Evolutionary conservation across 2,888 invertebrate species (phyloP).

Genomic region (Lasioglossum villosulum): DNA sequence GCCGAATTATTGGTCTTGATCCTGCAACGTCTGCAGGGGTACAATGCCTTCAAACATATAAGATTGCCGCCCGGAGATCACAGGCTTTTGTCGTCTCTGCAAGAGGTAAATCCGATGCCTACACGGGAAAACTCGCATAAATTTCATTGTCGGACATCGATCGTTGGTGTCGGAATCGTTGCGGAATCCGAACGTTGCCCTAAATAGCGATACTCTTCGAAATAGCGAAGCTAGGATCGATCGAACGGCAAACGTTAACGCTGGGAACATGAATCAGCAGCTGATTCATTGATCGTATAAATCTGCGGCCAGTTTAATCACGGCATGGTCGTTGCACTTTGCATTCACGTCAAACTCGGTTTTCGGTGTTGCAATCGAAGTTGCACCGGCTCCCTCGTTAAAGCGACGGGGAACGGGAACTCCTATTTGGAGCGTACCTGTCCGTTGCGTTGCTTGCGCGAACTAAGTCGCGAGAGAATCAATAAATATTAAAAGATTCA

Average conservation of each 20-base stretch:
- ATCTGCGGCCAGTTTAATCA: slow-evolving; percentile 26
- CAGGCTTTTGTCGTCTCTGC: slow-evolving; percentile 76
- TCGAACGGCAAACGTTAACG: slow-evolving; percentile 17
- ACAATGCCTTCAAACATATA: slow-evolving; percentile 87
- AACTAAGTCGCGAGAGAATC: neutral
- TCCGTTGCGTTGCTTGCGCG: neutral
- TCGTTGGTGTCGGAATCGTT: neutral
- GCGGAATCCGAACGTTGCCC: neutral
- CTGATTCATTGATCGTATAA: slow-evolving; percentile 49
- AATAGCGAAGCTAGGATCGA: slow-evolving; percentile 1
- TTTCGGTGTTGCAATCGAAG: slow-evolving; percentile 58
- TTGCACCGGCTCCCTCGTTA: slow-evolving; percentile 39
- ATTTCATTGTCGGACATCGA: neutral
- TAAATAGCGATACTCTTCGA: neutral
- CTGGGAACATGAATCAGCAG: slow-evolving; percentile 38
- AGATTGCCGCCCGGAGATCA: slow-evolving; percentile 83
- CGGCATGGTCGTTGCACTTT: slow-evolving; percentile 42
- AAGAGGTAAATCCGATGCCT: slow-evolving; percentile 83
- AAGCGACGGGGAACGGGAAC: slow-evolving; percentile 19
- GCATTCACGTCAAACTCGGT: slow-evolving; percentile 38
- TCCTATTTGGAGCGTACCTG: slow-evolving; percentile 25
- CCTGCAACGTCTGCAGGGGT: slow-evolving; percentile 87
- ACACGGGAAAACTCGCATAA: neutral
- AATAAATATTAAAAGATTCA: slow-evolving; percentile 36
- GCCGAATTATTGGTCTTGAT: slow-evolving; percentile 87